phyloP scores from a whole-genome alignment of 2,888 invertebrate species.

The Nesidiocoris tenuis region DNA sequence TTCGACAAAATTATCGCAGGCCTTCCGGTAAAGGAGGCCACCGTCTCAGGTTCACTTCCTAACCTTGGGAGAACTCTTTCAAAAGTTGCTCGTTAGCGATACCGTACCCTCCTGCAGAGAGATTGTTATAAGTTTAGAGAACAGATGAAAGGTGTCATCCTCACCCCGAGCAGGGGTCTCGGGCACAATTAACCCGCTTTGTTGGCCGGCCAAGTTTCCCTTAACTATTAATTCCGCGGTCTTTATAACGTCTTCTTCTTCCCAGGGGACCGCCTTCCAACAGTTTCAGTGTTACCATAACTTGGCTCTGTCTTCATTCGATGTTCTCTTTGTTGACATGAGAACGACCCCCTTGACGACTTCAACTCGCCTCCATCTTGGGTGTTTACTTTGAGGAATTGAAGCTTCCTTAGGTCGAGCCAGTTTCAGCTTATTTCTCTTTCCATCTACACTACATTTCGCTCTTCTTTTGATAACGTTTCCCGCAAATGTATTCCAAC shows the following conservation, averaged over 20 bases:
- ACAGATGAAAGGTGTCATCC: conserved; percentile 36
- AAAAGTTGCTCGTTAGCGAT: conserved; percentile 29
- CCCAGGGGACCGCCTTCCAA: not conserved
- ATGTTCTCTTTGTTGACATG: conserved; percentile 35
- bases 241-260: conserved; percentile 5
- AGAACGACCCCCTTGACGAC: not conserved
- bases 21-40: no score
- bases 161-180: not conserved
- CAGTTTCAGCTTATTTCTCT: not conserved
- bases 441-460: not conserved
- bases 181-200: conserved; percentile 30
- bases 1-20: no score
- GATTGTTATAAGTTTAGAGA: conserved; percentile 35
- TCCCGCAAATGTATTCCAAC: no score
- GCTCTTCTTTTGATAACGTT: not conserved
- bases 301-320: conserved; percentile 25
- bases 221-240: conserved; percentile 34
- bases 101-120: conserved; percentile 15
- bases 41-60: no score
- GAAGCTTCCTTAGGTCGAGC: conserved; percentile 2
- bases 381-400: conserved; percentile 28
- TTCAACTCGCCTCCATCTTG: no score
- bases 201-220: conserved; percentile 7
- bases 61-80: conserved; percentile 7
- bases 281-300: conserved; percentile 18